Conservation (phyloP, 2,797 vertebrate genomes). For the Cephalopachus bancanus region DNA sequence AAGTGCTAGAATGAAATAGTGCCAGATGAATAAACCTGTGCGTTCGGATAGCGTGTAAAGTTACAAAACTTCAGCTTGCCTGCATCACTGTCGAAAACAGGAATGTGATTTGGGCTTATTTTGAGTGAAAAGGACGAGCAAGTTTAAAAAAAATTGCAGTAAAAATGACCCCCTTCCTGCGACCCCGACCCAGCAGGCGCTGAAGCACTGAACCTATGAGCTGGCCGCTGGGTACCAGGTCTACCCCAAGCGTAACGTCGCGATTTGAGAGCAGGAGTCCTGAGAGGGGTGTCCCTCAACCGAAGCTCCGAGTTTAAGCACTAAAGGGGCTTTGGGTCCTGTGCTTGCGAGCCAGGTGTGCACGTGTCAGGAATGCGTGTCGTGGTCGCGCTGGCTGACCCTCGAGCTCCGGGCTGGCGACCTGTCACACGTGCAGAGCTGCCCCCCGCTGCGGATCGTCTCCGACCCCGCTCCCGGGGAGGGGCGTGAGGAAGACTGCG, state of each 20-base stretch:
- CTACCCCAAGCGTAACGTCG: not conserved
- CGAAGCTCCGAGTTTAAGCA: not conserved
- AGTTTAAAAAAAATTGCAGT: not conserved
- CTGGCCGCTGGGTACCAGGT: not conserved
- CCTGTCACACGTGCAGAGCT: not conserved
- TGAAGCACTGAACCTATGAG: not conserved
- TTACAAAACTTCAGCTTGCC: not conserved
- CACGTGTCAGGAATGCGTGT: not conserved
- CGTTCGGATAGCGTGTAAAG: not conserved
- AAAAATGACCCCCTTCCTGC: not conserved
- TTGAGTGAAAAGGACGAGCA: not conserved
- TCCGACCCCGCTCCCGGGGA: not conserved
- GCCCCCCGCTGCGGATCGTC: not conserved
- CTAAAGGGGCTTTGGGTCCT: not conserved
- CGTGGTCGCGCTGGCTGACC: not conserved
- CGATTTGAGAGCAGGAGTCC: not conserved
- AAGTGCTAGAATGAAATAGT: slow-evolving; percentile 40
- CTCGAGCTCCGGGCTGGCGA: not conserved
- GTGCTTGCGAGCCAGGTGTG: not conserved
- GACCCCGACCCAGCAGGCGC: not conserved
- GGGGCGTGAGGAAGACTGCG: not conserved
- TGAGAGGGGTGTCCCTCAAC: too few relatives aligned
- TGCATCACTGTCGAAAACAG: slow-evolving; percentile 1
- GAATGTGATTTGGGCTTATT: not conserved
- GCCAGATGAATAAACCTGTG: not conserved